Base-by-base conservation (phyloP, 2,797 vertebrate species). In the Rhyacichthys aspro region DNA sequence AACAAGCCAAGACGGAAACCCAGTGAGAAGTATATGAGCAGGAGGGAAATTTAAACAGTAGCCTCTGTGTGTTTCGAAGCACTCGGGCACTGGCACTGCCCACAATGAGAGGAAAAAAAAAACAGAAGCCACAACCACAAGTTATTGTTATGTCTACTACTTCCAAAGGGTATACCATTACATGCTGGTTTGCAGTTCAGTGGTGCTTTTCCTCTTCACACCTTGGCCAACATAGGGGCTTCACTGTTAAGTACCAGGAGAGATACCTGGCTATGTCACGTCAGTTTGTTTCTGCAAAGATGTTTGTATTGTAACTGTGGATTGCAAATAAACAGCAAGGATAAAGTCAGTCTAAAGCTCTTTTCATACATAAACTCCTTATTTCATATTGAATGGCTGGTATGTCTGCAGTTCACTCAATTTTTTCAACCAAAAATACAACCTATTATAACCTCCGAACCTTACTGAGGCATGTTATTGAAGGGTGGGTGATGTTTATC, bases 131-230 rank as follows among this genome's bases (percentile, higher is more conserved):
- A 28, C 9, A 5, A 65, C 77, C 79, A 81, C 55, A 64, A 67
- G 79, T 89, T 78, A 88, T 91, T 93, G 89, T 93, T 92, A 90
- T 85, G 86, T 90, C 91, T 91, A 5, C 91, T 91, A 5, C 38
- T 67, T 74, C 73, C 74, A 74, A 36, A 75, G 88, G 86, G 88
- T 89, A 64, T 86, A 83, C 63, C 43, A 81, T 86, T 85, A 82
- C 85, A 52, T 74, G 78, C 73, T 86, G 64, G 61, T 69, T 60
- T 49, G 41, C 53, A 52, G 49, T 62, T 73, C 63, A 56, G 50
- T 44, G 47, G 42, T 56, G 39, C 34, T 63, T 55, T 59, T 63
- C 34, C 6, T 56, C 54, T 59, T 59, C 43, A 60, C 66, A 68
- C 58, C 58, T 70, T 2, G 1, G 47, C 47, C 42, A 59, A 11